These are phyloP conservation scores for Zaprionus vittiger DNA, from an alignment of 1,140 invertebrate species.

Conservation along the genomic window DNA sequence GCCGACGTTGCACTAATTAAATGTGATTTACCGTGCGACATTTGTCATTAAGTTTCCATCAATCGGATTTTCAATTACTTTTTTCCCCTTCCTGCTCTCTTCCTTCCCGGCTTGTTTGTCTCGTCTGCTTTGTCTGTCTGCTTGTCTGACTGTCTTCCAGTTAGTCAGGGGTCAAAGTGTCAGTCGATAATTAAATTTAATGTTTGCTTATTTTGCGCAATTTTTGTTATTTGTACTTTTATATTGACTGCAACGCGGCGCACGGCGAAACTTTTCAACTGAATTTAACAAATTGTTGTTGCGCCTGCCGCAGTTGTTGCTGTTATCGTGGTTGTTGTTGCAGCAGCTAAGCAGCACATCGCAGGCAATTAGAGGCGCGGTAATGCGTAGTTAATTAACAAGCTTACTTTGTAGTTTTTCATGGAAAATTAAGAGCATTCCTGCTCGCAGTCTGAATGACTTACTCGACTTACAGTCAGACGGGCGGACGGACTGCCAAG, in stretches of 20 bases:
- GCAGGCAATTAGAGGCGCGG: conserved; percentile 75
- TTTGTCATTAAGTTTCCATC: conserved; percentile 57
- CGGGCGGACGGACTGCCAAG: conserved; percentile 38
- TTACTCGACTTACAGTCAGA: conserved; percentile 10
- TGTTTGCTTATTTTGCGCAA: conserved; percentile 26
- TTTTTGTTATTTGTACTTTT: conserved; percentile 19
- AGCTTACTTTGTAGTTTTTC: conserved; percentile 80
- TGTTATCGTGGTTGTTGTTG: conserved; percentile 22
- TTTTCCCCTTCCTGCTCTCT: background rate
- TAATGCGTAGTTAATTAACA: conserved; percentile 82
- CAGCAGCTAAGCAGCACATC: conserved; percentile 64
- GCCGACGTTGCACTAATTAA: conserved; percentile 62
- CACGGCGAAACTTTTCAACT: conserved; percentile 57
- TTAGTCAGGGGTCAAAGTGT: conserved; percentile 33
- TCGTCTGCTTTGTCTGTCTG: conserved; percentile 8
- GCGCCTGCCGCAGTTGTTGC: conserved; percentile 26
- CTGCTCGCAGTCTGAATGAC: conserved; percentile 41
- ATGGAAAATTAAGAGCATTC: conserved; percentile 75
- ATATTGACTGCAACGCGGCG: conserved; percentile 27
- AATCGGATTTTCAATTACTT: conserved; percentile 30
- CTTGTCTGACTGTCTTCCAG: conserved; percentile 16
- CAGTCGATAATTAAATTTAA: conserved; percentile 48
- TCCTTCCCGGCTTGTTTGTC: conserved; percentile 9
- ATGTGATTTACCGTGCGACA: conserved; percentile 58
- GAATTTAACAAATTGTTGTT: conserved; percentile 58